Conservation (phyloP, 2,797 vertebrate genomes). For the Cuculus canorus region DNA sequence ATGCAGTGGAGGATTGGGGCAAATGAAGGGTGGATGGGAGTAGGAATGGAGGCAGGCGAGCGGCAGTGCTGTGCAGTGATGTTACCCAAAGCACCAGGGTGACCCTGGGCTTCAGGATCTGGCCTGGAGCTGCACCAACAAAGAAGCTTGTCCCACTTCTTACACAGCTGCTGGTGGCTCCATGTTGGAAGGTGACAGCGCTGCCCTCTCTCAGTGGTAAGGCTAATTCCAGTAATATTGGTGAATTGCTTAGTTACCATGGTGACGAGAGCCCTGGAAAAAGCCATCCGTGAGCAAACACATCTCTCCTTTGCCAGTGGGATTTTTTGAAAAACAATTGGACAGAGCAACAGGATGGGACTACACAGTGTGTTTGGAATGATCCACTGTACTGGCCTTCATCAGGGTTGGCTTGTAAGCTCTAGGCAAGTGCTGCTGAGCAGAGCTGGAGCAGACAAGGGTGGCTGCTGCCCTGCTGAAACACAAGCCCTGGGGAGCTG, state of each 20-base stretch:
- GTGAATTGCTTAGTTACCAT: not conserved
- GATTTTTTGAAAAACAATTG: not conserved
- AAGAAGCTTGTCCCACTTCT: not conserved
- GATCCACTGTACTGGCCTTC: not conserved
- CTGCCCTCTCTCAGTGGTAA: not conserved
- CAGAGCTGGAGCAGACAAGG: not conserved
- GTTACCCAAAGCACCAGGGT: not conserved
- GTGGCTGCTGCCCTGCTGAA: not conserved
- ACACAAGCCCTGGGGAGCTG: not conserved
- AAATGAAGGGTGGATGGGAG: not conserved
- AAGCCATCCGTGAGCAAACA: not conserved
- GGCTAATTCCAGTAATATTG: not conserved
- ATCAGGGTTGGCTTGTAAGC: not conserved
- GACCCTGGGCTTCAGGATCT: not conserved
- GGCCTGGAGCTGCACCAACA: not conserved
- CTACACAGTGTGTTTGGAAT: not conserved
- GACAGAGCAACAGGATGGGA: rapidly evolving
- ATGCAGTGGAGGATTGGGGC: not conserved
- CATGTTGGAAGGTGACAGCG: rapidly evolving
- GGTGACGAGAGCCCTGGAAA: not conserved
- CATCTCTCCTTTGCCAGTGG: not conserved
- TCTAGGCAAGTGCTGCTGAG: not conserved
- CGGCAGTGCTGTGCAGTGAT: not conserved
- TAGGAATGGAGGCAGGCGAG: too few relatives aligned
- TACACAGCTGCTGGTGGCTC: too few relatives aligned